These are phyloP conservation scores for Diglossa cyanea DNA, from an alignment of 2,797 vertebrate genomes.

Conservation along the genomic window DNA sequence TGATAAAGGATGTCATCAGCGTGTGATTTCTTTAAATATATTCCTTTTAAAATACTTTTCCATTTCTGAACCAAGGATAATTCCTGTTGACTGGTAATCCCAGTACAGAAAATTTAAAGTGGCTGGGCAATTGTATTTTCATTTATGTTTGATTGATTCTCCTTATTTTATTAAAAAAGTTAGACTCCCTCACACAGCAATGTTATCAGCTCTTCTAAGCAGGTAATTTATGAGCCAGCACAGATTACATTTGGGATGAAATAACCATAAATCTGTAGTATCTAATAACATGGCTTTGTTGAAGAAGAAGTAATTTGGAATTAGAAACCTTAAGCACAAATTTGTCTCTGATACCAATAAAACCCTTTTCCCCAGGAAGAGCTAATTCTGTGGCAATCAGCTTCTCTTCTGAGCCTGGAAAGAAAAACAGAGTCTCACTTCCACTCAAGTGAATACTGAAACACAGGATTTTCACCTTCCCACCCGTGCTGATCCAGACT, in stretches of 20 bases:
- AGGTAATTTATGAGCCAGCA: background rate
- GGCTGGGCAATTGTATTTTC: background rate
- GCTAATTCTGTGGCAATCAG: background rate
- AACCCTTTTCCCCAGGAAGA: conserved; percentile 12
- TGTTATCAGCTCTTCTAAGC: background rate
- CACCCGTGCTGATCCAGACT: background rate
- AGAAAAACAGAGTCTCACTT: conserved; percentile 8
- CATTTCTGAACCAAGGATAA: background rate
- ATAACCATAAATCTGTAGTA: background rate
- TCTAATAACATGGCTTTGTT: background rate
- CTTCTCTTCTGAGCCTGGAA: conserved; percentile 9
- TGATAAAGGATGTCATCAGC: background rate
- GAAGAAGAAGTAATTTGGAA: background rate
- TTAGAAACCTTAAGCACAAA: background rate
- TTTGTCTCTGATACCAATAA: background rate
- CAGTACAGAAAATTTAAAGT: background rate
- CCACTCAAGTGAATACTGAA: background rate
- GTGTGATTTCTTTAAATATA: background rate
- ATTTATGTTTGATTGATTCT: background rate
- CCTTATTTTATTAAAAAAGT: background rate
- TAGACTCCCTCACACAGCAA: background rate
- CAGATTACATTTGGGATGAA: background rate
- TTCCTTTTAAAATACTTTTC: background rate
- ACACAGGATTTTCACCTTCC: conserved; percentile 33
- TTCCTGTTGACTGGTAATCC: background rate